Evolutionary conservation across 35 echinoderm and acorn worm genomes (phyloP), one percentile per base, ranked within the genome.

Genomic region (Apostichopus californicus): DNA sequence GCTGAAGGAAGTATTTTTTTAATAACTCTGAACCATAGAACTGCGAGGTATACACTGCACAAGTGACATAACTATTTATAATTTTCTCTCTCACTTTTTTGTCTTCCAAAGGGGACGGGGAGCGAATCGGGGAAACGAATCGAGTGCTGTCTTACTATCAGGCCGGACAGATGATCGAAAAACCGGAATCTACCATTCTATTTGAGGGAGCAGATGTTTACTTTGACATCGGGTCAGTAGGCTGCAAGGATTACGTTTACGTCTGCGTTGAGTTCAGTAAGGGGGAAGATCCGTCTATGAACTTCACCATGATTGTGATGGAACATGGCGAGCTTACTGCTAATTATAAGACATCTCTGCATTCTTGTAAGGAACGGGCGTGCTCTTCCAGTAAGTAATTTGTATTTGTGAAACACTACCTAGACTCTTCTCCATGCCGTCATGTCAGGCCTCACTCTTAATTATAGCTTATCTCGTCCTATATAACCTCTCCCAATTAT

Each of bases 151-250:
- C 57, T 24, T 72, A 15, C 17, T 14, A 34, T n/a, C 86, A 89
- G 63, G 28, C 61, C 14, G 46, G 57, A 13, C 86, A 89, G 63
- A 68, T 89, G 52, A 68, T 89, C 18, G 57, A 54, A 55, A 8
- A 72, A 75, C 71, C 71, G n/a, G 64, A 73, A 17, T 28, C 46
- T 26, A 89, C 18, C 3, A 58, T 89, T 66, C 61, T 13, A 2
- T 89, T 89, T 15, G 18, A 66, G 22, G 61, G 63, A 55, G 86
- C 68, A 5, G 57, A 63, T 68, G 46, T 64, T 68, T 73, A 9
- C 15, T 89, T 89, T 89, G 86, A 89, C n/a, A 89, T 89, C 5
- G 86, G 57, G 5, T 89, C 86, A 2, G 63, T 89, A 28, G 86
- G 86, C 8, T 89, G 86, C 15, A 89, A 55, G n/a, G 18, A 89